Percentiles rank a stretch among this genome's conserved stretches.
phyloP scores from a whole-genome alignment of 2,888 invertebrate genomes.

The Oxytorus armatus region DNA sequence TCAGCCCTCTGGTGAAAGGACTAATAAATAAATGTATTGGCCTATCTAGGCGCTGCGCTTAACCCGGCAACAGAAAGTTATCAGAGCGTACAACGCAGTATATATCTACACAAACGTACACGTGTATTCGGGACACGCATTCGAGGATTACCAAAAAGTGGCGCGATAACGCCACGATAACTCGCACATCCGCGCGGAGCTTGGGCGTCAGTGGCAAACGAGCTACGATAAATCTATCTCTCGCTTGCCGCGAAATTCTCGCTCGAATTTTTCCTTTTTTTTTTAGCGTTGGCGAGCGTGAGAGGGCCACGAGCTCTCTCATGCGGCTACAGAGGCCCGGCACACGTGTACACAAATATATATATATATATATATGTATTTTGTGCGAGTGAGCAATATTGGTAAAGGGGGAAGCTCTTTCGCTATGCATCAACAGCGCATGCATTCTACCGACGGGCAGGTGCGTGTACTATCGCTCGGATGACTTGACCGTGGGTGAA shows the following conservation, averaged over 20 bases:
- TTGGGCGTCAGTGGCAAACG: constrained; percentile 58
- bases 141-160: constrained; percentile 64
- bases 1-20: constrained; percentile 3
- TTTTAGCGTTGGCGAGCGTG: constrained; percentile 34
- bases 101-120: constrained; percentile 23
- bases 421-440: constrained; percentile 25
- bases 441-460: constrained; percentile 30
- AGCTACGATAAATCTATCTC: constrained; percentile 65
- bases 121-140: constrained; percentile 41
- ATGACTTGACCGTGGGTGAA: constrained; percentile 38
- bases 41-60: constrained; percentile 23
- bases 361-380: constrained; percentile 3
- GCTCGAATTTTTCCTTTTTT: constrained; percentile 50
- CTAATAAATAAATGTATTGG: constrained; percentile 51
- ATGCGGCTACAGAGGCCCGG: constrained; percentile 25
- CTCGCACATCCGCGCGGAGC: constrained; percentile 50
- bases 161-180: constrained; percentile 63
- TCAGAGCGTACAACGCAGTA: constrained; percentile 7
- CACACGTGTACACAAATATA: not conserved
- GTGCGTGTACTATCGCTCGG: constrained; percentile 41
- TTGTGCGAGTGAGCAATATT: constrained; percentile 45
- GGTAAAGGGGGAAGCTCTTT: constrained; percentile 43
- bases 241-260: constrained; percentile 38
- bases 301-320: constrained; percentile 33
- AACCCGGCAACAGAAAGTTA: constrained; percentile 29